Percentiles rank a stretch among this genome's conserved stretches.
Evolutionary conservation across 2,113 vertebrate genomes (phyloP).

Genomic region (Probosciger aterrimus): DNA sequence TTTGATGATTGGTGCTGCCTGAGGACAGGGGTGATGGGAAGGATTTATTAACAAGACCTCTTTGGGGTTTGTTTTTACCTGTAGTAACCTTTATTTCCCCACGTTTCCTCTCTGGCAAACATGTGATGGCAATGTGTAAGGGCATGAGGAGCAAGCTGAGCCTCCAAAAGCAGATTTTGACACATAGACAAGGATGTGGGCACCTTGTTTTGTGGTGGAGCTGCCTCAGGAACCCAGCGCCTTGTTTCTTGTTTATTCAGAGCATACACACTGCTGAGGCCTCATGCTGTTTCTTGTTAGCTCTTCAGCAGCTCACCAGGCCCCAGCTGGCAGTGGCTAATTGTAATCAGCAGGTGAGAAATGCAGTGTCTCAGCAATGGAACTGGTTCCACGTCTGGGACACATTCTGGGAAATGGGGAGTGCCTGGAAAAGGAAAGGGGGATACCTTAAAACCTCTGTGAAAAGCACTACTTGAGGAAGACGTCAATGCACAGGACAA

Average conservation of each 20-base stretch:
- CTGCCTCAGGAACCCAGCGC: not conserved
- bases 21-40: not conserved
- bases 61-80: slow-evolving; percentile 3
- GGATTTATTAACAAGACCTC: not conserved
- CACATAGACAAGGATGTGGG: not conserved
- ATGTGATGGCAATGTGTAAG: not conserved
- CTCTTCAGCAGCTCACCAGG: slow-evolving; percentile 65
- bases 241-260: slow-evolving; percentile 42
- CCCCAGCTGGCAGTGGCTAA: slow-evolving; percentile 63
- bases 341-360: slow-evolving; percentile 75
- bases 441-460: slow-evolving; percentile 55
- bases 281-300: slow-evolving; percentile 57
- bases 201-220: not conserved
- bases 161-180: not conserved
- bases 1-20: not conserved
- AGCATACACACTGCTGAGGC: not conserved
- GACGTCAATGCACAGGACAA: slow-evolving; percentile 7
- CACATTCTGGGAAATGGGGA: slow-evolving; percentile 39
- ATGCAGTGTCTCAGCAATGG: slow-evolving; percentile 56
- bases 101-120: slow-evolving; percentile 21
- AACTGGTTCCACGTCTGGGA: slow-evolving; percentile 50
- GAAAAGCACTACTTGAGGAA: slow-evolving; percentile 58
- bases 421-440: slow-evolving; percentile 18
- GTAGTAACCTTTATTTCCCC: slow-evolving; percentile 17
- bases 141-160: not conserved